phyloP scores from a whole-genome alignment of 2,113 vertebrate genomes.

The Gallinago undulata region DNA sequence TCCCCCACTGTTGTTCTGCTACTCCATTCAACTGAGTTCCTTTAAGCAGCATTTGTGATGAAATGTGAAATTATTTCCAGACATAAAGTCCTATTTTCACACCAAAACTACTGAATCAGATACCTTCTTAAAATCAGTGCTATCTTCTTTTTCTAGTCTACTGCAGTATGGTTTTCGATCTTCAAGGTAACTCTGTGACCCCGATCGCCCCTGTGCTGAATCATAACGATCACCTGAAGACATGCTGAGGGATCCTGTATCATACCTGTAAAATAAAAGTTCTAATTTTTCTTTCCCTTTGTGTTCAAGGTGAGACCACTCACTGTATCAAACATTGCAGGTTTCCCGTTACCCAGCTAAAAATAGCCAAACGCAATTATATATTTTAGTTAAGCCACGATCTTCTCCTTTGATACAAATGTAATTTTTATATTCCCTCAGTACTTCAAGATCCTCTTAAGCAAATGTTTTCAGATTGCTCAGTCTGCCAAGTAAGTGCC shows the following conservation, averaged over 20 bases:
- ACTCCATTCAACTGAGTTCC: background rate
- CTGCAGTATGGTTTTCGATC: conserved; percentile 86
- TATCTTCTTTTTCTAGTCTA: conserved; percentile 88
- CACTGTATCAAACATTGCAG: background rate
- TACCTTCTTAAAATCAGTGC: conserved; percentile 97
- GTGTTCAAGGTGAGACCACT: background rate
- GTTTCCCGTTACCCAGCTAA: background rate
- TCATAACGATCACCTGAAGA: conserved; percentile 85
- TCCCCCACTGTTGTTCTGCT: background rate
- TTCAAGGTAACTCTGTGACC: conserved; percentile 81
- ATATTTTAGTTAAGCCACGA: background rate
- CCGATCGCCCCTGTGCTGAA: conserved; percentile 75
- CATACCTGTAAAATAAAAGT: conserved; percentile 76
- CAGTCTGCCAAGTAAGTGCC: background rate
- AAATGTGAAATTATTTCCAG: background rate
- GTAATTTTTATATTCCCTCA: background rate
- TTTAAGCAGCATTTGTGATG: background rate
- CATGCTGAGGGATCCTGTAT: conserved; percentile 70
- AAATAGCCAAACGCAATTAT: background rate
- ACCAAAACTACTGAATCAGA: background rate
- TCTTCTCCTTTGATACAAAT: background rate
- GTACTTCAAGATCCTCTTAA: background rate
- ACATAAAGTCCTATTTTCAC: background rate
- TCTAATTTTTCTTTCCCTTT: background rate
- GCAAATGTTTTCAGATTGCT: background rate